Conservation (phyloP, 2,888 invertebrate genomes). For the Sarcophaga subvicina region DNA sequence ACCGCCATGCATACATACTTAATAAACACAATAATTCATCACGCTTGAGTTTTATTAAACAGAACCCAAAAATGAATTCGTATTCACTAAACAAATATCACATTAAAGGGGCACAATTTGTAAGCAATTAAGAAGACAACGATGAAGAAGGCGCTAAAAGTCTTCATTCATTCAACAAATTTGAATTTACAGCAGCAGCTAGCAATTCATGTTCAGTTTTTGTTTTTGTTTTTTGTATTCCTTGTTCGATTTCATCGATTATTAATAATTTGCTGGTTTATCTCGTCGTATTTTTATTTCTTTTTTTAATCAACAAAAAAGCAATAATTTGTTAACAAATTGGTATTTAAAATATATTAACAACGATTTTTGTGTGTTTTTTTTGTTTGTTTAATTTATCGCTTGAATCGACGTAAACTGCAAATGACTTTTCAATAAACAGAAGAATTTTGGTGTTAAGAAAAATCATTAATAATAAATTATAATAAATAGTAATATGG, state of each 20-base stretch:
- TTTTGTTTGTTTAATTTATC: slow-evolving; percentile 14
- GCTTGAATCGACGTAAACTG: neutral
- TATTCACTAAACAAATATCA: neutral
- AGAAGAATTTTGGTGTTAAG: no score
- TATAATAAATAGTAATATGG: no score
- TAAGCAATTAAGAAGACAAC: neutral
- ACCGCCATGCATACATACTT: no score
- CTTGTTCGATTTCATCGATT: no score
- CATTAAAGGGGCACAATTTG: neutral
- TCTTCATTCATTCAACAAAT: slow-evolving; percentile 7
- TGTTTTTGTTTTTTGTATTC: no score
- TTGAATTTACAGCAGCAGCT: slow-evolving; percentile 12
- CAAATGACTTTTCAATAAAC: no score
- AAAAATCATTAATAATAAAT: no score
- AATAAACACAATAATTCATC: no score
- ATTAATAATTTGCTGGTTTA: slow-evolving; percentile 12
- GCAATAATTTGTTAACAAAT: slow-evolving; percentile 39
- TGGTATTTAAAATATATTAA: slow-evolving; percentile 36
- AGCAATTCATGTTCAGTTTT: no score
- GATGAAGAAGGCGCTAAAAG: slow-evolving; percentile 5
- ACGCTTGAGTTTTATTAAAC: neutral
- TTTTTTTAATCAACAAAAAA: neutral
- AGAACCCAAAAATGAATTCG: neutral
- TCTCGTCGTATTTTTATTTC: slow-evolving; percentile 11
- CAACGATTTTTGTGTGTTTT: slow-evolving; percentile 18